Evolutionary conservation across 1,140 invertebrate species (phyloP).

Genomic region (Tetraneura akinire): DNA sequence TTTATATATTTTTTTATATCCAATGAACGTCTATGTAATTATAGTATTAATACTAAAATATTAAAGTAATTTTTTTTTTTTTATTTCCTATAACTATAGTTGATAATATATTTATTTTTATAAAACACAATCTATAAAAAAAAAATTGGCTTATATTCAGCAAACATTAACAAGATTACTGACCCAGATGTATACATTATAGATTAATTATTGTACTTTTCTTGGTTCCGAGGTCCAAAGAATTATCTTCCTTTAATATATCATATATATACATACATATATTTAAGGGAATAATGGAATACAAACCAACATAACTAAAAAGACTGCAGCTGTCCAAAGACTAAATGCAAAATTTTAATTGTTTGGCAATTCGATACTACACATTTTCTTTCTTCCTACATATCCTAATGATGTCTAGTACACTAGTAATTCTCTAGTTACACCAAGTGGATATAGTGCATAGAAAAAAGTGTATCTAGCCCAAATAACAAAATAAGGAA

Average conservation of each 20-base stretch:
- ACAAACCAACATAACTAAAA: slow-evolving; percentile 78
- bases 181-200: slow-evolving; percentile 15
- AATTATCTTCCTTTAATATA: slow-evolving; percentile 82
- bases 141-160: slow-evolving; percentile 32
- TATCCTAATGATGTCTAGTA: slow-evolving; percentile 72
- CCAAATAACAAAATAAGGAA: slow-evolving; percentile 75
- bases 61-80: too few species aligned
- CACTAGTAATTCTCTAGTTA: slow-evolving; percentile 89
- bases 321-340: slow-evolving; percentile 77
- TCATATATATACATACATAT: slow-evolving; percentile 84
- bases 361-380: slow-evolving; percentile 81
- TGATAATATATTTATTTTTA: neutral
- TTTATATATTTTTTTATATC: too few species aligned
- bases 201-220: slow-evolving; percentile 45
- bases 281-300: slow-evolving; percentile 85
- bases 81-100: neutral
- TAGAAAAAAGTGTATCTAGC: slow-evolving; percentile 92
- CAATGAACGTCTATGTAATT: too few species aligned
- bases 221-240: slow-evolving; percentile 58
- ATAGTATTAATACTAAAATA: too few species aligned
- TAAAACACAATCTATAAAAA: slow-evolving; percentile 40
- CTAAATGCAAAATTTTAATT: slow-evolving; percentile 82
- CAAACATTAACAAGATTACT: slow-evolving; percentile 22
- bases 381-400: slow-evolving; percentile 68
- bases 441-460: slow-evolving; percentile 87